Base-by-base conservation (phyloP, 2,888 invertebrate genomes). In the Ophion ventricosus region DNA sequence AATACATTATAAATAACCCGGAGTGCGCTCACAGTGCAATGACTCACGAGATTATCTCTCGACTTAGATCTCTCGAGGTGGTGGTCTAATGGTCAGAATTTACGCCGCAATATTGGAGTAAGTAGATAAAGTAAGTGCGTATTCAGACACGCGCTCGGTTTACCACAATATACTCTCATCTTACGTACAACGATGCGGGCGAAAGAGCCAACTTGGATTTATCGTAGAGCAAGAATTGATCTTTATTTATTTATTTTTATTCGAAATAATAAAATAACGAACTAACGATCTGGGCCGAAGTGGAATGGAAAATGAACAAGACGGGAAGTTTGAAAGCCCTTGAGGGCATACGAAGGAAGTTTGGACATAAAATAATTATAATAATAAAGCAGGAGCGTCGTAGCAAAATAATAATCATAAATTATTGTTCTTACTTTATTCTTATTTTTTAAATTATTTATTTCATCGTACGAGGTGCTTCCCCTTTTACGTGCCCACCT, bases 21-120 rank as follows among this genome's bases (percentile, higher is more conserved):
- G 54, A 61, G 72, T 82, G 59, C 64, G 43, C 79, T 66, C 79
- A 49, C 75, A 56, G 82, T 79, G 84, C 84, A 82, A 84, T 82
- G 84, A 84, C 84, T 84, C 84, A 84, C 40, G 76, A 76, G 82
- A 79, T 84, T 79, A 84, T 84, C 84, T 84, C 72, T 72, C 72
- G 82, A 75, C 79, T 82, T 82, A 82, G 82, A 84, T 84, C 82
- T 82, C 82, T 67, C 67, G 69, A 73, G 74, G 74, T 64, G 77
- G 79, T 75, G 74, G 81, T 84, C 78, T 64, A 81, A 81, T 78
- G 81, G 81, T 81, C 78, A 81, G 78, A 84, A 84, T 78, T 84
- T 81, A 78, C 78, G 70, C 74, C 56, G 70, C 74, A 72, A 75
- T 70, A 75, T 81, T 82, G 14, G 66, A 72, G 23, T 61, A 72